Evolutionary conservation across 2,888 invertebrate species (phyloP), one percentile per base, ranked within the genome.

Genomic region (Limnephilus rhombicus): DNA sequence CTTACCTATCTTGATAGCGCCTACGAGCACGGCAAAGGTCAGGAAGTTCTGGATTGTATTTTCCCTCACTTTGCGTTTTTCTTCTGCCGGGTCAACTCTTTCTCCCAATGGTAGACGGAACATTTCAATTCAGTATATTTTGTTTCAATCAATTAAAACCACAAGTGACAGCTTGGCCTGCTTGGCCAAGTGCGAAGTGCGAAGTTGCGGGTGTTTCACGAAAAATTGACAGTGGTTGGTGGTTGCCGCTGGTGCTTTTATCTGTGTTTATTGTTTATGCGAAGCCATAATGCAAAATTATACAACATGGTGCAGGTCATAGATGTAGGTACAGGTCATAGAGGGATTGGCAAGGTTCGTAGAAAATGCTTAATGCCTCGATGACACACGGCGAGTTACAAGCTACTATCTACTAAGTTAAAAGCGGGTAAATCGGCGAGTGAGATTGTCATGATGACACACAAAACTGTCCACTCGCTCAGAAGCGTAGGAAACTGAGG

Each of bases 51-150:
- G 95, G 80, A 96, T 95, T 0, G 96, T 96, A 93, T 96, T 96
- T 94, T 96, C 95, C 93, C 96, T 95, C 13, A 96, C 96, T 94
- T 95, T 95, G 45, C 96, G 95, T 94, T 96, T 96, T 94, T 96
- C 96, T 94, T 96, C 96, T 94, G 95, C 94, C 2, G 96, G 96
- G 93, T 96, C 96, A 81, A 95, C 95, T 94, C 96, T 95, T 94
- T 96, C 96, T 83, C 95, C 96, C 88, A 95, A 95, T 0, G 96
- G 96, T 94, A 96, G 94, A 37, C 96, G 96, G 94, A 96, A 96
- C 96, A 96, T 96, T 83, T 83, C 90, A 13, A n/a, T 68, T 81
- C 1, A 68, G 24, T 24, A 53, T 53, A 53, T 53, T 45, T 45
- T 45, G 45, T 41, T 53, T 15, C 85, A 68, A 80, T n/a, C 13